Conservation (phyloP, 2,888 invertebrate species). For the Myopa tessellatipennis region DNA sequence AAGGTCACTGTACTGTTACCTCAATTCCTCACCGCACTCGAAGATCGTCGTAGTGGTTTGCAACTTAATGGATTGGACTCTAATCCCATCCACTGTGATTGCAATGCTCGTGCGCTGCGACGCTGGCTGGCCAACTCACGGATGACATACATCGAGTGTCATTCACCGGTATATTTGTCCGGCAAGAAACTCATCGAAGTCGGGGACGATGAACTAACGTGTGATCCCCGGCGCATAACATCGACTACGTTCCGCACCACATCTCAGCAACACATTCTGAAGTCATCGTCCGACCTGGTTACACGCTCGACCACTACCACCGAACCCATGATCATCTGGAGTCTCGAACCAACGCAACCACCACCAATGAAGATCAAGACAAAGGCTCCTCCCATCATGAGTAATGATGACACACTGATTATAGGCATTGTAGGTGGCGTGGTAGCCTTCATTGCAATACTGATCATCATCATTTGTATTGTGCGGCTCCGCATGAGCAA, state of each 20-base stretch:
- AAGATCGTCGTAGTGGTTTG: slow-evolving; percentile 82
- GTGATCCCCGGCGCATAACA: slow-evolving; percentile 75
- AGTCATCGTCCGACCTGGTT: slow-evolving; percentile 67
- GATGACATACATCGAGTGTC: slow-evolving; percentile 75
- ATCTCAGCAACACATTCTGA: slow-evolving; percentile 52
- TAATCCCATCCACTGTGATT: slow-evolving; percentile 88
- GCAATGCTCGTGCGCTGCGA: slow-evolving; percentile 82
- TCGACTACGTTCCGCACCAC: slow-evolving; percentile 58
- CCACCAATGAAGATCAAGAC: slow-evolving; percentile 72
- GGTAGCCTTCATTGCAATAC: slow-evolving; percentile 88
- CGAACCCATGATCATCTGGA: slow-evolving; percentile 92
- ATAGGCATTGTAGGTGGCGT: slow-evolving; percentile 95
- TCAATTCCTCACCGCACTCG: slow-evolving; percentile 82
- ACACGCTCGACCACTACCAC: slow-evolving; percentile 68
- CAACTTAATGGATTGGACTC: slow-evolving; percentile 79
- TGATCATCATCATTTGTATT: slow-evolving; percentile 90
- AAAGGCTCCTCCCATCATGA: slow-evolving; percentile 73
- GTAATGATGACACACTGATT: slow-evolving; percentile 91
- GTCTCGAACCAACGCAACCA: slow-evolving; percentile 78
- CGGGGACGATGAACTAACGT: slow-evolving; percentile 84
- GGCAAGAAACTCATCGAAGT: slow-evolving; percentile 80
- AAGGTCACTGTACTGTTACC: slow-evolving; percentile 81
- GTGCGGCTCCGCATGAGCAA: slow-evolving; percentile 80
- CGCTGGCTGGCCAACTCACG: slow-evolving; percentile 79
- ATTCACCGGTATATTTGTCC: slow-evolving; percentile 77